Base-by-base conservation (phyloP, 2,888 invertebrate genomes). In the Drosophila crucigera region DNA sequence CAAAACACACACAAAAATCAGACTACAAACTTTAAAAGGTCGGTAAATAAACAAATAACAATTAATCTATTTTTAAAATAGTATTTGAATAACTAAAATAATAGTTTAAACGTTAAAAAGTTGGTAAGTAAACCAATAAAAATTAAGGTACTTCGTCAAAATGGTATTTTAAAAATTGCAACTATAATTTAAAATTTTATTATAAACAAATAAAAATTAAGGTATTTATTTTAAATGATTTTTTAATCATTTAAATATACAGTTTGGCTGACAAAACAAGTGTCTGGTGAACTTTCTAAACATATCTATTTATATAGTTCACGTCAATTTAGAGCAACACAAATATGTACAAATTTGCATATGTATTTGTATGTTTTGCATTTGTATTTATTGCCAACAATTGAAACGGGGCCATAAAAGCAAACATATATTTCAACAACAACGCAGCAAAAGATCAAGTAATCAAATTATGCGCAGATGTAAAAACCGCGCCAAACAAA, bases 391-490 rank as follows among this genome's bases (percentile, higher is more conserved):
- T 65, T 22, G 73, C 53, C 63, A 68, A 65, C 73, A 76, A 76
- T 76, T 69, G 58, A 56, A 73, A 52, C 55, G 47, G 43, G 76
- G 76, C 61, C 53, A 33, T 68, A 47, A 76, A 60, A 70, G 49
- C 72, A 56, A 77, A 80, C 80, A 80, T 70, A 62, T 77, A 69
- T 80, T 76, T 80, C 69, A 69, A 47, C 64, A 69, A 64, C 50
- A 59, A 53, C 28, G 11, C 35, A 41, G 30, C 62, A 33, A 56
- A 66, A 77, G 77, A 80, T 80, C 79, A 78, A 78, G 71, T 80
- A 80, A 80, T 80, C 75, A 78, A 81, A 80, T 80, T 75, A 71
- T 81, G 81, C 81, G 67, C 73, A 62, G 58, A 50, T 79, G 73
- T 49, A 70, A 76, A 62, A 69, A 62, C 31, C 49, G 68, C 65